Evolutionary conservation across 2,888 invertebrate genomes (phyloP), one percentile per base, ranked within the genome.

Genomic region (Drosophila macrothrix): DNA sequence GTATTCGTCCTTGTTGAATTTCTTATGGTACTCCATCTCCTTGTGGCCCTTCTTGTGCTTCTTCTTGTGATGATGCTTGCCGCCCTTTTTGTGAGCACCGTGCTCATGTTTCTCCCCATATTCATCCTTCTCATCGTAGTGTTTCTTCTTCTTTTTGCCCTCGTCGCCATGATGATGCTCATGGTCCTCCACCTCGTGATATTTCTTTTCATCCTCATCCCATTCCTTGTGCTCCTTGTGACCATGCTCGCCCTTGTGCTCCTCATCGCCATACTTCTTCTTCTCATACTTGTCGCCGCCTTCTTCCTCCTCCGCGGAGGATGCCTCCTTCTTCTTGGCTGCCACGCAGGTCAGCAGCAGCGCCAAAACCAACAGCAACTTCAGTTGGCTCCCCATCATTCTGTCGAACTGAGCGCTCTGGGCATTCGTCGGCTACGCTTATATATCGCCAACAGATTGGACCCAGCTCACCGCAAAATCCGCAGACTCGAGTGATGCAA

Each of bases 31-130:
- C 12, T 97, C 97, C 70, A 96, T 95, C 22, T 97, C 96, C 90
- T 97, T 97, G 76, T 97, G 96, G 1, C 97, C 97, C 89, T 97
- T 97, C 88, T 97, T 97, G 93, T 97, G 97, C 2, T 96, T 96
- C 86, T 97, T 97, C 91, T 97, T 96, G 88, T 96, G 96, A 6
- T 96, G 96, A 91, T 96, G 96, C 89, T 97, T 97, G 2, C 96
- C 96, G 2, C 96, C 97, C 90, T 97, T 97, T 91, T 96, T 96
- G 22, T 96, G 96, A 76, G 97, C 96, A 3, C 96, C 96, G 35
- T 95, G 95, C 75, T 96, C 96, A 89, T 97, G 96, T 88, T 97
- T 97, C 76, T 96, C 96, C 0, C 96, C 96, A 89, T 96, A 95
- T 84, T 96, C 95, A 37, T 96, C 96, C 75, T 95, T 95, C 91